Percentiles rank a stretch among this genome's conserved stretches.
These are phyloP conservation scores for Pseudomyrmex gracilis DNA, from an alignment of 1,140 invertebrate genomes.

Conservation along the genomic window DNA sequence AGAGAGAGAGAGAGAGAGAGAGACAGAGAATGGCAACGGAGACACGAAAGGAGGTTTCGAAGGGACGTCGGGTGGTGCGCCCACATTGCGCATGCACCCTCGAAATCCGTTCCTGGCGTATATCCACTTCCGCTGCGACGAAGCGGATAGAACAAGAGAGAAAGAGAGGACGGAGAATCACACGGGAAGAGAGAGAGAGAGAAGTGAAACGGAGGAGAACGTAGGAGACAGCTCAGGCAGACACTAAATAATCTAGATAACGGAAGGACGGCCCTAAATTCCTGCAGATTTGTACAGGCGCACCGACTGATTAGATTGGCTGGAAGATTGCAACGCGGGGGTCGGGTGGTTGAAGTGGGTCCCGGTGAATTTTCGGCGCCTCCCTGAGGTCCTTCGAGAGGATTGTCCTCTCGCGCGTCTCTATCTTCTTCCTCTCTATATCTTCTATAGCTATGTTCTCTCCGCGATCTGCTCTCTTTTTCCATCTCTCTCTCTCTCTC, in stretches of 20 bases:
- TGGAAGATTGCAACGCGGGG: constrained; percentile 62
- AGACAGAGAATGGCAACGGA: constrained; percentile 11
- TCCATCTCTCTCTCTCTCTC: not conserved
- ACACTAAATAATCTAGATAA: constrained; percentile 79
- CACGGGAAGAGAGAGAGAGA: not conserved
- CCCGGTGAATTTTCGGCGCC: constrained; percentile 62
- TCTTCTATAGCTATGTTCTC: not conserved
- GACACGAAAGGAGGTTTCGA: constrained; percentile 46
- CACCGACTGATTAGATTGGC: constrained; percentile 71
- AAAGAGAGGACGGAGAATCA: not conserved
- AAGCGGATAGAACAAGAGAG: constrained; percentile 42
- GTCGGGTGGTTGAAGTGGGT: not conserved
- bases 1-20: not conserved
- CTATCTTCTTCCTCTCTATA: not conserved
- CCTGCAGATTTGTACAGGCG: constrained; percentile 70
- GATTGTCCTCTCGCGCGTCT: constrained; percentile 1
- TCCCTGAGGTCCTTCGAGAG: constrained; percentile 43
- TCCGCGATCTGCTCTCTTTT: not conserved
- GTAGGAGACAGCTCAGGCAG: constrained; percentile 67
- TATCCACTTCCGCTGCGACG: constrained; percentile 69
- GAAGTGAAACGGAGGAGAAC: constrained; percentile 22
- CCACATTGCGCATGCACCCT: constrained; percentile 63
- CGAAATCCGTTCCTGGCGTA: constrained; percentile 64
- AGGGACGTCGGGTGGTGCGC: constrained; percentile 42
- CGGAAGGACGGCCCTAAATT: constrained; percentile 76